A percentile compares a stretch with the other conserved stretches of the same genome.
Evolutionary conservation across 37 sponge, comb jelly and placozoan genomes (phyloP).

Genomic region (Oscarella lobularis): DNA sequence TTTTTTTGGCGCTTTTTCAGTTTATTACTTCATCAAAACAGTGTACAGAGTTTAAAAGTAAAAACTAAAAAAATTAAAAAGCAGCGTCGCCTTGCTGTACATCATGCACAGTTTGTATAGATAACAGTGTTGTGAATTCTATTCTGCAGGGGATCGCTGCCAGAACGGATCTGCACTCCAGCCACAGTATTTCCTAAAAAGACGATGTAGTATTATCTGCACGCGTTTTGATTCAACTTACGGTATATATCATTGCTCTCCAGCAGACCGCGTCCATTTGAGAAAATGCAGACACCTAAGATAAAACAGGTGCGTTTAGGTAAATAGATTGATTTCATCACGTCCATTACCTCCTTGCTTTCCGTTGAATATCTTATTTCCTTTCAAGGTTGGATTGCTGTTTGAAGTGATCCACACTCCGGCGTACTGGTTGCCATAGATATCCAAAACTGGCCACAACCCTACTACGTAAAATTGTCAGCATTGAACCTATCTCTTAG

Average conservation of each 20-base stretch:
- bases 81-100: no score
- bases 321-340: no score
- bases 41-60: no score
- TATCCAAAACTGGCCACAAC: constrained; percentile 65
- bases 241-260: constrained; percentile 72
- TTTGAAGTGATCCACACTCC: constrained; percentile 80
- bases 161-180: constrained; percentile 72
- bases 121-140: constrained; percentile 71
- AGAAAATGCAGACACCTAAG: constrained; percentile 81
- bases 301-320: no score
- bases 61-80: no score
- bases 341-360: constrained; percentile 75
- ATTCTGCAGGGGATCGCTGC: constrained; percentile 65
- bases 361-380: constrained; percentile 59
- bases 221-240: constrained; percentile 9
- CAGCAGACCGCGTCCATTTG: constrained; percentile 58
- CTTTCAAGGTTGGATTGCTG: constrained; percentile 59
- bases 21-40: no score
- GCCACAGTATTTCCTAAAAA: constrained; percentile 55
- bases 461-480: constrained; percentile 25
- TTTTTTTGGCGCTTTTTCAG: no score
- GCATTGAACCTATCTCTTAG: neutral
- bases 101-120: no score
- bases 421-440: constrained; percentile 71
- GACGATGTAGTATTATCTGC: no score